Evolutionary conservation across 2,888 invertebrate genomes (phyloP), one percentile per base, ranked within the genome.

Genomic region (Lochmaea capreae): DNA sequence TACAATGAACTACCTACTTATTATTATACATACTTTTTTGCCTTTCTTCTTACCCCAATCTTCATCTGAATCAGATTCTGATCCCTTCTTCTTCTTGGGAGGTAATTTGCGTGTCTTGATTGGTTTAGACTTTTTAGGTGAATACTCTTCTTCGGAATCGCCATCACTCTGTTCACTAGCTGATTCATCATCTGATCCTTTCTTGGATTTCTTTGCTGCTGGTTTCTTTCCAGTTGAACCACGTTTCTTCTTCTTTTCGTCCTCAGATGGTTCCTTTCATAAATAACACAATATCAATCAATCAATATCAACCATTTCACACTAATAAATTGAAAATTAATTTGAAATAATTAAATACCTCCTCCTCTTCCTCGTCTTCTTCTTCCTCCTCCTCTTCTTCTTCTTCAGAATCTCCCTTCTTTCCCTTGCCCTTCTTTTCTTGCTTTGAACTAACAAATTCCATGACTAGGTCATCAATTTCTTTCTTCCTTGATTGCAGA

Each of bases 381-480:
- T 88, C 87, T 75, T 90, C 90, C 80, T 91, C 90, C 59, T 90
- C 89, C 78, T 90, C 89, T 14, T 78, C 79, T 69, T 89, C 88
- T 18, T 86, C 86, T 33, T 87, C 86, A 2, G 86, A 86, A 61
- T 87, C 86, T 61, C 86, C 86, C 18, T 87, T 87, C 67, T 82
- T 87, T 84, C 69, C 88, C 88, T 74, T 89, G 16, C 54, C 54
- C 87, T 65, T 88, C 87, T 74, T 88, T 86, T 74, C 89, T 66
- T 86, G 86, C 76, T 87, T 87, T 11, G 86, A 83, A 78, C 87
- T 88, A 3, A 91, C 90, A 81, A 92, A 93, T 79, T 95, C 94
- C 94, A 96, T 94, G 9, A 97, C 95, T 76, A 97, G 88, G 80
- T 93, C 91, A 85, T 97, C 96, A n/a, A 97, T 94, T 86, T 95